Conservation (phyloP, 2,113 vertebrate species). For the Cettia cetti region DNA sequence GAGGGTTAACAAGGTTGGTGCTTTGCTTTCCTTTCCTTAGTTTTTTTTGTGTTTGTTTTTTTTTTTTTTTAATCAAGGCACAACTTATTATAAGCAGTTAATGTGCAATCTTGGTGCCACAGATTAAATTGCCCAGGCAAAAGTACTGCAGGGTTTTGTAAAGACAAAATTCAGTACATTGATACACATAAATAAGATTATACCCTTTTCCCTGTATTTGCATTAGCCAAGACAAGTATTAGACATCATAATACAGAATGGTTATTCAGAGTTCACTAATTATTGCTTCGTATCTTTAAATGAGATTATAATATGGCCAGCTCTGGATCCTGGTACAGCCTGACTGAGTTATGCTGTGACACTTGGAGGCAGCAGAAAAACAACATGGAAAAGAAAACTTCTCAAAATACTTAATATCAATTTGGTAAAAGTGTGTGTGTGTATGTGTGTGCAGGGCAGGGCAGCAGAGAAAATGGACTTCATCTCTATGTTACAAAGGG, state of each 20-base stretch:
- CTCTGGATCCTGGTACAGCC: constrained; percentile 78
- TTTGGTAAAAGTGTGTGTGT: background rate
- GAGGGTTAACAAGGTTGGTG: constrained; percentile 75
- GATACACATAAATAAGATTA: constrained; percentile 76
- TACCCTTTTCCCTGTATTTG: constrained; percentile 68
- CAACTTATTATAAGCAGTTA: constrained; percentile 43
- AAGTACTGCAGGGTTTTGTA: constrained; percentile 19
- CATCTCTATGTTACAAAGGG: background rate
- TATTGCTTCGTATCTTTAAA: constrained; percentile 74
- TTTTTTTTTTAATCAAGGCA: constrained; percentile 37
- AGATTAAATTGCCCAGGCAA: constrained; percentile 24
- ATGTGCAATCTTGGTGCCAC: constrained; percentile 35
- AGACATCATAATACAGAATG: constrained; percentile 71
- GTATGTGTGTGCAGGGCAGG: background rate
- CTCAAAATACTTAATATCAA: constrained; percentile 49
- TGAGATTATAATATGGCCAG: constrained; percentile 78
- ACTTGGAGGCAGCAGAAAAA: constrained; percentile 67
- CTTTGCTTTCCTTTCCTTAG: constrained; percentile 14
- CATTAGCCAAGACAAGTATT: constrained; percentile 59
- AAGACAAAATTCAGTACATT: constrained; percentile 51
- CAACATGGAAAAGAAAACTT: constrained; percentile 47
- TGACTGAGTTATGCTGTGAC: constrained; percentile 74
- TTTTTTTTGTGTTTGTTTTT: background rate
- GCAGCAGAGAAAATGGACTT: background rate
- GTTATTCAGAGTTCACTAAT: constrained; percentile 76